Conservation (phyloP, 2,888 invertebrate genomes). For the Troides aeacus region DNA sequence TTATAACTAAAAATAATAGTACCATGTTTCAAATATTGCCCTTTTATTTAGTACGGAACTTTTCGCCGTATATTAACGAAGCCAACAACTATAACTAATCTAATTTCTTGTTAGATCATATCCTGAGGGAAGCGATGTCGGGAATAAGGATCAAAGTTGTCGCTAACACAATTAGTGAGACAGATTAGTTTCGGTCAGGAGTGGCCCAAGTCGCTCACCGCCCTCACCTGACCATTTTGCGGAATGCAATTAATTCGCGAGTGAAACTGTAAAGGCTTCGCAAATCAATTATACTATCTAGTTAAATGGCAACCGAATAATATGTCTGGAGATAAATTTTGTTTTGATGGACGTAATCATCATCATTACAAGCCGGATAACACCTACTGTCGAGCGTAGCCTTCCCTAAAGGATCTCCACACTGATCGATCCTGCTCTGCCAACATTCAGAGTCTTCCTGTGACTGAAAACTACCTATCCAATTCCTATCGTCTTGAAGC, state of each 20-base stretch:
- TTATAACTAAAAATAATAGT: not conserved
- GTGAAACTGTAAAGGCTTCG: conserved; percentile 23
- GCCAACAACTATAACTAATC: conserved; percentile 76
- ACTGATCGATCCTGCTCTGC: too few species aligned
- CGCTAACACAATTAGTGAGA: conserved; percentile 75
- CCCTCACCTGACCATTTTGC: conserved; percentile 60
- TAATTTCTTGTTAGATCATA: conserved; percentile 74
- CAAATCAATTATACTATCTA: conserved; percentile 30
- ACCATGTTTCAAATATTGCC: conserved; percentile 19
- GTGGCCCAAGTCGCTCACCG: conserved; percentile 39
- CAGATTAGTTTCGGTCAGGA: conserved; percentile 75
- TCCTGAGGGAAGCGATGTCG: conserved; percentile 60
- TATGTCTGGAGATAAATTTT: not conserved
- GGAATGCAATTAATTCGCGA: conserved; percentile 58
- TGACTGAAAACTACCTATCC: too few species aligned
- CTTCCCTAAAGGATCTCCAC: too few species aligned
- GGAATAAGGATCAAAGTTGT: conserved; percentile 74
- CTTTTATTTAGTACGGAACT: conserved; percentile 35
- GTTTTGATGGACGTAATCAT: not conserved
- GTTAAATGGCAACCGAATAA: not conserved
- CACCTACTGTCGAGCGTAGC: too few species aligned
- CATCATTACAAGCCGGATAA: too few species aligned
- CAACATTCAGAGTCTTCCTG: too few species aligned
- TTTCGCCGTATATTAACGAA: conserved; percentile 64
- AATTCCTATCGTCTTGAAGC: too few species aligned